A percentile compares a stretch with the other conserved stretches of the same genome.
These are phyloP conservation scores for Dorcus parallelipipedus DNA, from an alignment of 2,888 invertebrate species.

Conservation along the genomic window DNA sequence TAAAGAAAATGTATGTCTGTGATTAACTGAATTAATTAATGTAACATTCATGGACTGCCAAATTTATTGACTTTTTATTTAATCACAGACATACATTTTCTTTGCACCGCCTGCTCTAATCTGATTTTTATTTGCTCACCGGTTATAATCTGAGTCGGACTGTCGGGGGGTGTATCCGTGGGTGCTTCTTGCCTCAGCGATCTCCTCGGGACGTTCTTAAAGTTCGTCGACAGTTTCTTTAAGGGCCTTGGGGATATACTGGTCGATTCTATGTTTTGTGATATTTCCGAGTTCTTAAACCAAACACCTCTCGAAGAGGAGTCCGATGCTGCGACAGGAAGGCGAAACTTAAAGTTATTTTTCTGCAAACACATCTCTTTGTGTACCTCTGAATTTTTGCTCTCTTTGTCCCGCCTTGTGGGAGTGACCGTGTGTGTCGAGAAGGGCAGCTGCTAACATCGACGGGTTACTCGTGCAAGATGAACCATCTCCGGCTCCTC, in stretches of 20 bases:
- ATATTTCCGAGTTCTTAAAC: conserved; percentile 43
- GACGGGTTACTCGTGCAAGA: conserved; percentile 48
- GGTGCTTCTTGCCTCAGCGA: conserved; percentile 40
- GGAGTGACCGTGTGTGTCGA: conserved; percentile 52
- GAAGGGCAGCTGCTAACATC: conserved; percentile 57
- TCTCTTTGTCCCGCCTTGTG: conserved; percentile 39
- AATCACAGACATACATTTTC: too few species aligned
- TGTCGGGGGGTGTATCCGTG: conserved; percentile 46
- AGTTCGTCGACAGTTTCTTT: conserved; percentile 58
- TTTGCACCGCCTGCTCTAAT: too few species aligned
- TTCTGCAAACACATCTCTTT: background rate
- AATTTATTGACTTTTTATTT: too few species aligned
- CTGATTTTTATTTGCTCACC: too few species aligned
- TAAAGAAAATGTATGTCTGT: too few species aligned
- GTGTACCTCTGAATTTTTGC: conserved; percentile 42
- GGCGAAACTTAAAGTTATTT: background rate
- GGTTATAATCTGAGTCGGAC: conserved; percentile 43
- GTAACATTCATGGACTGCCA: too few species aligned
- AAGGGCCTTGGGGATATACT: conserved; percentile 66
- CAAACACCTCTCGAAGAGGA: conserved; percentile 39
- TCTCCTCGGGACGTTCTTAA: conserved; percentile 44
- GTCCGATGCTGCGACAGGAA: conserved; percentile 33
- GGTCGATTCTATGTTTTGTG: conserved; percentile 43
- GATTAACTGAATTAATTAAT: too few species aligned
- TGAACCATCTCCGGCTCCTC: conserved; percentile 36